These are phyloP conservation scores for Orthonychiurus folsomi DNA, from an alignment of 2,888 invertebrate species.

Conservation along the genomic window DNA sequence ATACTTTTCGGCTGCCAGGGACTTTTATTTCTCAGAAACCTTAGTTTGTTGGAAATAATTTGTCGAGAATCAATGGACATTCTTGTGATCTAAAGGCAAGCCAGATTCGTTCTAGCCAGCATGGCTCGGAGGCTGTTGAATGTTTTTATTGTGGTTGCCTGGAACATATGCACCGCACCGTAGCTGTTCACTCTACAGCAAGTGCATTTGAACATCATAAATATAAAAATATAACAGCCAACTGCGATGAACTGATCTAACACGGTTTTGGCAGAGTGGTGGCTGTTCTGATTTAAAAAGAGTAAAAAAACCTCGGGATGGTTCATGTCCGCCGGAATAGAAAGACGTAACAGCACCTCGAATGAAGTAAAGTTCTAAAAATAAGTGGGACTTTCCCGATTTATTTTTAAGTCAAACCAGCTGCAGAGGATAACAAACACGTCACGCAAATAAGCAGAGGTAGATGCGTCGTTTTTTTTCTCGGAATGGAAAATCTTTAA, in stretches of 20 bases:
- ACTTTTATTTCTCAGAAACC: too few relatives aligned
- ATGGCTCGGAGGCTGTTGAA: neutral
- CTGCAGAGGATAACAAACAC: neutral
- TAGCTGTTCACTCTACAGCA: neutral
- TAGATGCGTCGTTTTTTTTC: neutral
- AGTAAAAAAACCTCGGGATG: neutral
- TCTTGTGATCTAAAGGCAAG: too few relatives aligned
- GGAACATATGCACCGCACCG: neutral
- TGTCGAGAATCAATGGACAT: too few relatives aligned
- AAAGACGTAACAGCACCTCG: neutral
- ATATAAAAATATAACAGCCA: too few relatives aligned
- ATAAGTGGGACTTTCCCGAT: slow-evolving; percentile 18
- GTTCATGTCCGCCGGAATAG: neutral
- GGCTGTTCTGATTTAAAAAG: neutral
- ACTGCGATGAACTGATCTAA: too few relatives aligned
- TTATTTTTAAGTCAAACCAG: neutral
- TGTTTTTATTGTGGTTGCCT: neutral
- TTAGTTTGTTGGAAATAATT: too few relatives aligned
- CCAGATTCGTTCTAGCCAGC: neutral
- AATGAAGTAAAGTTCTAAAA: slow-evolving; percentile 7
- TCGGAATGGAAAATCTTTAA: neutral
- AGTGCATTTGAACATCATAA: too few relatives aligned
- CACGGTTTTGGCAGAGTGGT: neutral
- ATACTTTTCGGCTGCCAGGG: too few relatives aligned
- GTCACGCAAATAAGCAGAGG: neutral